Percentiles rank a stretch among this genome's conserved stretches.
phyloP scores from a whole-genome alignment of 2,113 vertebrate species.

The Lophura nycthemera region DNA sequence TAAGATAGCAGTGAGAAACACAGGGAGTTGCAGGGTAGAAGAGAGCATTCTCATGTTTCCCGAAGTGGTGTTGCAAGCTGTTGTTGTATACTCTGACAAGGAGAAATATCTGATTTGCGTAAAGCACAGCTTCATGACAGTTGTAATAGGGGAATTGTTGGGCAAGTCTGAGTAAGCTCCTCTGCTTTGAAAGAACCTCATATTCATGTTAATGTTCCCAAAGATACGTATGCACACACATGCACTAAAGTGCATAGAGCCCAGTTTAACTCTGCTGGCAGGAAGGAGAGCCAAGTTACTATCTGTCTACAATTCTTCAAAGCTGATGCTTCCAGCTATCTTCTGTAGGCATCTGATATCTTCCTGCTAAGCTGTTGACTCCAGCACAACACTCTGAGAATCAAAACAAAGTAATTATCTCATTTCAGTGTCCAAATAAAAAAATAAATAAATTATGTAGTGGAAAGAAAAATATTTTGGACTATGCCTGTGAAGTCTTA shows the following conservation, averaged over 20 bases:
- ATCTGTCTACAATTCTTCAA: constrained; percentile 27
- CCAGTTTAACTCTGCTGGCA: constrained; percentile 17
- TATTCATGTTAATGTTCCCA: not conserved
- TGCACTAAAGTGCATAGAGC: not conserved
- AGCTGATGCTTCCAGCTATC: constrained; percentile 38
- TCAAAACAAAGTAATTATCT: constrained; percentile 36
- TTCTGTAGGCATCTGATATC: constrained; percentile 32
- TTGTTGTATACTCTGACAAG: not conserved
- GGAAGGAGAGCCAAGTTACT: constrained; percentile 16
- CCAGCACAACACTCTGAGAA: constrained; percentile 24
- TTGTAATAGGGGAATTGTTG: not conserved
- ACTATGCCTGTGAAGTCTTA: not conserved
- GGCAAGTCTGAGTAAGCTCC: not conserved
- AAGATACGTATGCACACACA: not conserved
- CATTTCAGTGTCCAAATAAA: not conserved
- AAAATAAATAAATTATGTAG: not conserved
- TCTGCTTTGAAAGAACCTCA: not conserved
- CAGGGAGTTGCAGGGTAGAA: not conserved
- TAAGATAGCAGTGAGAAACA: not conserved
- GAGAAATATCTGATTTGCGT: not conserved
- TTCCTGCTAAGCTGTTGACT: constrained; percentile 23
- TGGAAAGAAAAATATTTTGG: not conserved
- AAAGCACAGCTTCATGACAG: not conserved
- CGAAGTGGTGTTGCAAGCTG: constrained; percentile 17
- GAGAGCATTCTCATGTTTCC: not conserved